Conservation (phyloP, 2,888 invertebrate species). For the Enchytraeus crypticus region DNA sequence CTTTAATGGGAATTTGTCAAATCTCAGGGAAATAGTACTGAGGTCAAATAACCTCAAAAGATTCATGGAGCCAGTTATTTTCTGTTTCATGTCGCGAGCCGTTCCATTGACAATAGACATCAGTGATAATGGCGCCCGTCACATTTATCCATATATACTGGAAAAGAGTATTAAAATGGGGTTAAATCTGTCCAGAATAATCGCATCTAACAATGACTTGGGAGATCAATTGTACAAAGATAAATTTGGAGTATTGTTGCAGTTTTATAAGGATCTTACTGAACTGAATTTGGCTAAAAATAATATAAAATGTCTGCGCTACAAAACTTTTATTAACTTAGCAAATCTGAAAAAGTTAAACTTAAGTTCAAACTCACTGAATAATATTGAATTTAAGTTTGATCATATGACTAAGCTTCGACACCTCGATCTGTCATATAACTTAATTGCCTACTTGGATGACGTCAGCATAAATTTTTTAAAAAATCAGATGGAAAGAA, state of each 20-base stretch:
- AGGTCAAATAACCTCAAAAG: neutral
- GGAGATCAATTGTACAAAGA: neutral
- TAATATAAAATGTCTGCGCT: neutral
- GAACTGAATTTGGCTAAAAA: constrained; percentile 1
- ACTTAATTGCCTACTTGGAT: neutral
- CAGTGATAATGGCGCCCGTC: neutral
- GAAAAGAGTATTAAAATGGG: neutral
- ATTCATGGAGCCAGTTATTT: neutral
- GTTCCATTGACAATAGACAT: neutral
- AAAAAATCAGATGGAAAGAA: neutral
- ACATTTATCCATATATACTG: neutral
- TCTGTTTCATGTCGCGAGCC: neutral
- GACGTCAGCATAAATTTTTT: neutral
- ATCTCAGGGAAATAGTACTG: neutral
- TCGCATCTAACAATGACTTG: neutral
- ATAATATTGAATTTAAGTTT: neutral
- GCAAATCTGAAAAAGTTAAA: neutral
- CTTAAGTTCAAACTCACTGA: constrained; percentile 1
- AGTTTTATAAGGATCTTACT: neutral
- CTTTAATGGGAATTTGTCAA: neutral
- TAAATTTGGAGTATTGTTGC: neutral
- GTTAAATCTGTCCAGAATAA: neutral
- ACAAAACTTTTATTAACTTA: neutral
- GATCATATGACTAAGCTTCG: neutral
- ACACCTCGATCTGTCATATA: neutral